Evolutionary conservation across 2,113 vertebrate species (phyloP).

Genomic region (Vidua macroura): DNA sequence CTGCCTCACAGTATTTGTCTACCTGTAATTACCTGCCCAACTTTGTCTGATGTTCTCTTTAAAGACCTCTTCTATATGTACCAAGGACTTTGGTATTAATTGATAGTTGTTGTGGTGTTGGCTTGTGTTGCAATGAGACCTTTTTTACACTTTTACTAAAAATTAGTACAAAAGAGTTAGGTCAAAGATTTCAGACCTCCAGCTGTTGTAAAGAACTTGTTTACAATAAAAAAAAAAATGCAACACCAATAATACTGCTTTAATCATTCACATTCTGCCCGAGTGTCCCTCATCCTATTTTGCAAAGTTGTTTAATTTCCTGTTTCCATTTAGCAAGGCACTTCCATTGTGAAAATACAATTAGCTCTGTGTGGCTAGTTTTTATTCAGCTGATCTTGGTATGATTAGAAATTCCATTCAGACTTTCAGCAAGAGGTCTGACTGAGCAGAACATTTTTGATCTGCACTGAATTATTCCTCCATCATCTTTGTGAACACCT

Average conservation of each 20-base stretch:
- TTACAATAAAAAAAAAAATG: background rate
- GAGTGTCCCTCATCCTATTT: background rate
- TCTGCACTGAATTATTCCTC: background rate
- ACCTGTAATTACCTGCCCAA: background rate
- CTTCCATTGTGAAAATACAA: background rate
- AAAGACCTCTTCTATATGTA: background rate
- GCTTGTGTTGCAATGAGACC: background rate
- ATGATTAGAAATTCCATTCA: background rate
- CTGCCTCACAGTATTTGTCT: background rate
- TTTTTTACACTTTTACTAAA: background rate
- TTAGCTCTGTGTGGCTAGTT: background rate
- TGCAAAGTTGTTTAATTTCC: background rate
- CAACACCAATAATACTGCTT: background rate
- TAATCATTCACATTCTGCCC: background rate
- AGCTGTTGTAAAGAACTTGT: background rate
- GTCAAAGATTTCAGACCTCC: background rate
- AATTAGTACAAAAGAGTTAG: background rate
- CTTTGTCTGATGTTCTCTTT: background rate
- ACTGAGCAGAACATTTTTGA: background rate
- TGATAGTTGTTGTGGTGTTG: background rate
- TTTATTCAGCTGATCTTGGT: background rate
- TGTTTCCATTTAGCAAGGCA: background rate
- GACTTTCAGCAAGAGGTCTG: background rate
- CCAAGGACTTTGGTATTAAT: background rate
- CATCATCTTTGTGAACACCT: background rate